phyloP scores from a whole-genome alignment of 2,113 vertebrate genomes.

The Lepisosteus osseus region DNA sequence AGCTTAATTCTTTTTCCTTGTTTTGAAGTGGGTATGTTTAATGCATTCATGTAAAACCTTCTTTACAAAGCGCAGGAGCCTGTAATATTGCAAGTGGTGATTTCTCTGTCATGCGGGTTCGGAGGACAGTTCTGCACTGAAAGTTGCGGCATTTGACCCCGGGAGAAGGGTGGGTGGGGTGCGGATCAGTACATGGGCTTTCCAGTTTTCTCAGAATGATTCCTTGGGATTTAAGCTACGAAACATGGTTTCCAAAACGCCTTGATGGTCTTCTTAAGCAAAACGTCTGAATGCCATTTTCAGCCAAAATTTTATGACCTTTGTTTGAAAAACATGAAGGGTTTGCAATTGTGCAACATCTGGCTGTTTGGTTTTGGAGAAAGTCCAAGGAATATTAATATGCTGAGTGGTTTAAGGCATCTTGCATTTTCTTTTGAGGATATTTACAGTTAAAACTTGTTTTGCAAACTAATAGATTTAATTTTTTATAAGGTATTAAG shows the following conservation, averaged over 20 bases:
- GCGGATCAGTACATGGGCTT: neutral
- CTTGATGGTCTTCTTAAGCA: neutral
- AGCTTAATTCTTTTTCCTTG: conserved; percentile 13
- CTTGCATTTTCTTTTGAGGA: too few species aligned
- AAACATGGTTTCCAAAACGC: neutral
- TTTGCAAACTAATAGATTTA: too few species aligned
- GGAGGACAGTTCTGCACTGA: neutral
- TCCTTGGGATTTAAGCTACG: neutral
- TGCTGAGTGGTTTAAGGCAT: neutral
- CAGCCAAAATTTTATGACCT: neutral
- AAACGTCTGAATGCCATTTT: neutral
- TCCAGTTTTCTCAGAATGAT: neutral
- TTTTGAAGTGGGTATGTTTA: conserved; percentile 5
- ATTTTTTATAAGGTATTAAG: too few species aligned
- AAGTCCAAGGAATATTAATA: neutral
- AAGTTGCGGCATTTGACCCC: neutral
- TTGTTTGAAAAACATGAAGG: neutral
- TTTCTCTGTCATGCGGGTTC: neutral
- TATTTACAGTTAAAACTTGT: too few species aligned
- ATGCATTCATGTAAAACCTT: conserved; percentile 8
- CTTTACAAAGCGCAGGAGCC: neutral
- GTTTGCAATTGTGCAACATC: neutral
- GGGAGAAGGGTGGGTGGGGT: neutral
- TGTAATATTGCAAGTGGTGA: neutral
- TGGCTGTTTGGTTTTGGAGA: neutral